Base-by-base conservation (phyloP, 2,797 vertebrate species). In the Intellagama lesueurii region DNA sequence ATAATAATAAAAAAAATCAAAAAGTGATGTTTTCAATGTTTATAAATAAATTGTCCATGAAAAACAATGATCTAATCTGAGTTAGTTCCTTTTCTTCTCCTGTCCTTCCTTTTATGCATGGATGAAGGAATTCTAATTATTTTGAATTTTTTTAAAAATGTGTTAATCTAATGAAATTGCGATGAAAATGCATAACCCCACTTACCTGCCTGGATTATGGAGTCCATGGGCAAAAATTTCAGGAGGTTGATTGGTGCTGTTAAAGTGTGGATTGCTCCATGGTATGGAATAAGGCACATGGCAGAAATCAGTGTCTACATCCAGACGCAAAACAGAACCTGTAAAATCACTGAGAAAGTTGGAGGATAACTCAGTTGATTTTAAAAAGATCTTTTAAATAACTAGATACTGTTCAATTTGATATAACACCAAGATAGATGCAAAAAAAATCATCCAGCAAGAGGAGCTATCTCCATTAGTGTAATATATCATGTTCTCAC, bases 201-300 rank as follows among this genome's bases (percentile, higher is more conserved):
- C 98, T 97, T 94, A 99, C 99, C 99, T 98, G 97, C 99, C 99
- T 97, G 99, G 99, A 93, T 99, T 98, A 90, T 99, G 99, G 87
- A 99, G 98, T 89, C 99, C 99, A 17, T 99, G 99, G 66, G 99
- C 98, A 95, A 99, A 99, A 64, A 99, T 99, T 97, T 99, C 99
- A 1, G 99, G 99, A 9, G 99, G 99, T 91, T 99, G 99, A 96
- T 99, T 99, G 95, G 99, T 99, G 96, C 99, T 99, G 87, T 99
- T 99, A 95, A 99, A 99, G 94, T 99, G 99, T 0, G 99, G 99
- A 93, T 99, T 99, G 96, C 98, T 98, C 92, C 95, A 95, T 0
- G 99, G 99, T 93, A 99, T 98, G 91, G 98, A 97, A 70, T 99
- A 99, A 8, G 98, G 97, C 32, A 97, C 97, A 0, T 94, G 96